phyloP scores from a whole-genome alignment of 2,797 vertebrate genomes.

The Cryptoblepharus egeriae region DNA sequence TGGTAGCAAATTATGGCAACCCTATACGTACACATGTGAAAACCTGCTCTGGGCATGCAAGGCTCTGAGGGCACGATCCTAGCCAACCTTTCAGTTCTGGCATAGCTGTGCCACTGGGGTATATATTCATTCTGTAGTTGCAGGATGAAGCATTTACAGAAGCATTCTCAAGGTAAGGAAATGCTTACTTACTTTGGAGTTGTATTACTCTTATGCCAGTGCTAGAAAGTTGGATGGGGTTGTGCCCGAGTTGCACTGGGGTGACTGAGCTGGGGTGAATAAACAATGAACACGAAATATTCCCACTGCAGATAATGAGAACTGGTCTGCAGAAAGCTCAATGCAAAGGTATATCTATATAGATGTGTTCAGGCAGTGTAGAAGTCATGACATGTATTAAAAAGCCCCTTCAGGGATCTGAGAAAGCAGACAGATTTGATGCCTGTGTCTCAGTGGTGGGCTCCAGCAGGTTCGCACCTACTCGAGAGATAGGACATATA shows the following conservation, averaged over 20 bases:
- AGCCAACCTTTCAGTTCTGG: no score
- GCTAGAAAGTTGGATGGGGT: no score
- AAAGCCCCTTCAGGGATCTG: neutral
- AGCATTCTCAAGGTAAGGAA: no score
- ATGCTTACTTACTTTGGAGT: no score
- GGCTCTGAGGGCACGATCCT: no score
- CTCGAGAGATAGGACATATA: no score
- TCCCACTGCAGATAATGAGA: neutral
- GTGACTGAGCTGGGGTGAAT: neutral
- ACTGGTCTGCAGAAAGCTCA: neutral
- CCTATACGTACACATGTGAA: neutral
- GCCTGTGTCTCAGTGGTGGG: rapidly evolving
- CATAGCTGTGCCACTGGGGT: no score
- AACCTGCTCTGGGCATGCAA: neutral
- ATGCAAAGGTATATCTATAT: neutral
- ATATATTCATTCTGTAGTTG: no score
- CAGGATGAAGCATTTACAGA: no score
- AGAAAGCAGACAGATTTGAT: constrained; percentile 14
- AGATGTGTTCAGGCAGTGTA: constrained; percentile 19
- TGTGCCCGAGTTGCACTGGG: neutral
- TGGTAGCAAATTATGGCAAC: no score
- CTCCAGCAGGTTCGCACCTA: no score
- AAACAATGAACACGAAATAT: neutral
- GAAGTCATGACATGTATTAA: constrained; percentile 1
- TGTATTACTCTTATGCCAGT: no score